Percentiles rank a stretch among this genome's conserved stretches.
These are phyloP conservation scores for Phrynocephalus forsythii DNA, from an alignment of 2,797 vertebrate species.

Conservation along the genomic window DNA sequence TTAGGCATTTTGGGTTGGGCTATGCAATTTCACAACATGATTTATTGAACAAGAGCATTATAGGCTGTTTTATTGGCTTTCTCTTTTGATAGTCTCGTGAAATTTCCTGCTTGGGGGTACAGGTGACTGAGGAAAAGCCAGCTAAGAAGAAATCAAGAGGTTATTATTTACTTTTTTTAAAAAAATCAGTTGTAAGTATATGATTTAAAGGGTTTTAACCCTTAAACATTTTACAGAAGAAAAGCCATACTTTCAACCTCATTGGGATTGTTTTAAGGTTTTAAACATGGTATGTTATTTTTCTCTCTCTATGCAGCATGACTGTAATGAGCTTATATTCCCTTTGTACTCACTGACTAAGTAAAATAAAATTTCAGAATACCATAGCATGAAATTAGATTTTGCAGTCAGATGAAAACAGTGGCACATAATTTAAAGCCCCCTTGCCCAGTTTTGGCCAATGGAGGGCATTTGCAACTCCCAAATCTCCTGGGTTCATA, in stretches of 20 bases:
- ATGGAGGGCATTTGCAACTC: background rate
- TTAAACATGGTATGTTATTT: background rate
- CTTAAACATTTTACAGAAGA: background rate
- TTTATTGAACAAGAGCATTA: no score
- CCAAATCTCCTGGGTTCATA: background rate
- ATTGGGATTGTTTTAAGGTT: background rate
- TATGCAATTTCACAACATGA: no score
- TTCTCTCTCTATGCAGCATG: no score
- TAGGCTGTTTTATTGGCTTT: background rate
- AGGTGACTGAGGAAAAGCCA: background rate
- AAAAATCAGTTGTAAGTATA: background rate
- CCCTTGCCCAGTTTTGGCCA: background rate
- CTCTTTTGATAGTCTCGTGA: conserved; percentile 66
- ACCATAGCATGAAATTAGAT: background rate
- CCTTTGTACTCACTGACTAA: background rate
- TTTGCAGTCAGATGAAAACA: background rate
- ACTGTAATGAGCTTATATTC: background rate
- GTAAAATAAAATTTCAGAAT: background rate
- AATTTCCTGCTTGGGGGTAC: conserved; percentile 68
- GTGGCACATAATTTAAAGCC: background rate
- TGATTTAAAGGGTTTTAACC: background rate
- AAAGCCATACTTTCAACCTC: background rate
- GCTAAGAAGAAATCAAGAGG: conserved; percentile 60
- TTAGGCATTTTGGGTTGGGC: no score
- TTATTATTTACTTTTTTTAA: conserved; percentile 36